Conservation (phyloP, 2,797 vertebrate genomes). For the Aeoliscus strigatus region DNA sequence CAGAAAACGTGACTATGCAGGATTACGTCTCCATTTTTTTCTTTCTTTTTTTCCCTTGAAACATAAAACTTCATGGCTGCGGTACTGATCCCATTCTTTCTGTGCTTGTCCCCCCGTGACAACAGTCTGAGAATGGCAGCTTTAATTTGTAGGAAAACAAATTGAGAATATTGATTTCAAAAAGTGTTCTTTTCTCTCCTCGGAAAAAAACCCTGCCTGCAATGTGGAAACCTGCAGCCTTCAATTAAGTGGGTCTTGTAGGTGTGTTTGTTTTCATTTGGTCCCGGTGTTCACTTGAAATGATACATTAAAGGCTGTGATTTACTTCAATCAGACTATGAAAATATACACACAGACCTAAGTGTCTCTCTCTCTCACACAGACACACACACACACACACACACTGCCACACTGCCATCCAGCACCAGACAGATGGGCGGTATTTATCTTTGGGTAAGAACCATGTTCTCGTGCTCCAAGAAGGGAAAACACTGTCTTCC, state of each 20-base stretch:
- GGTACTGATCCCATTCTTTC: constrained; percentile 45
- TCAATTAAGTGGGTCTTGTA: constrained; percentile 85
- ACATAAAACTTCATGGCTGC: constrained; percentile 62
- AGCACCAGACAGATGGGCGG: constrained; percentile 68
- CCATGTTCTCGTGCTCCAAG: constrained; percentile 55
- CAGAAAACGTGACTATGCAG: constrained; percentile 60
- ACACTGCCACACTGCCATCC: constrained; percentile 40
- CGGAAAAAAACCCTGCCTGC: constrained; percentile 55
- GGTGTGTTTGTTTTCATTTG: constrained; percentile 82
- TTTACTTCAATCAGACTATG: constrained; percentile 81
- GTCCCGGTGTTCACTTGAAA: constrained; percentile 81
- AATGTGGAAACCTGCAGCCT: constrained; percentile 80
- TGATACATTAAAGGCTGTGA: constrained; percentile 87
- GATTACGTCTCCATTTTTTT: constrained; percentile 55
- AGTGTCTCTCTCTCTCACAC: constrained; percentile 67
- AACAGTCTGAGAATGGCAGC: constrained; percentile 67
- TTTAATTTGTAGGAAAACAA: constrained; percentile 81
- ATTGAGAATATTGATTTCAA: constrained; percentile 78
- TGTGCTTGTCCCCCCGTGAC: constrained; percentile 53
- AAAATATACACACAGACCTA: constrained; percentile 84
- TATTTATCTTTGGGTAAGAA: constrained; percentile 71
- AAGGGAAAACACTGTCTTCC: constrained; percentile 53
- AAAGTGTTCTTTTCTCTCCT: constrained; percentile 59
- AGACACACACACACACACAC: constrained; percentile 56
- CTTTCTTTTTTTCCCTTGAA: constrained; percentile 54